These are phyloP conservation scores for Syrrhaptes paradoxus DNA, from an alignment of 2,113 vertebrate genomes.

Conservation along the genomic window DNA sequence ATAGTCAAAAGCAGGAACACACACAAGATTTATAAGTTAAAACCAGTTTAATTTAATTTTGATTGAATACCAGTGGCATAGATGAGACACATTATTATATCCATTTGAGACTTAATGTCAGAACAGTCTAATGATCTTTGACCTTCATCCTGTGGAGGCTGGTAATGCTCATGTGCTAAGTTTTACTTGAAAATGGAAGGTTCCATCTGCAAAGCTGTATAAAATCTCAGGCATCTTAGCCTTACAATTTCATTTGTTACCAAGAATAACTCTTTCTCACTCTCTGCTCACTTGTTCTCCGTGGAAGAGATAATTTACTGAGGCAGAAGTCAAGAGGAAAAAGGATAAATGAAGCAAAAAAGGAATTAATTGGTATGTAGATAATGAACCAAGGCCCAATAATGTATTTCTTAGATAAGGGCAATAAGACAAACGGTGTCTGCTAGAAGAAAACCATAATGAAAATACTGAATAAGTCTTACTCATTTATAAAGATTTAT, in stretches of 20 bases:
- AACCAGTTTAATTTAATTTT: slow-evolving; percentile 4
- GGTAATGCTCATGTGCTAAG: background rate
- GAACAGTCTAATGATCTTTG: background rate
- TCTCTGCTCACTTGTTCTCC: background rate
- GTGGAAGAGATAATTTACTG: background rate
- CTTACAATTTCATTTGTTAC: background rate
- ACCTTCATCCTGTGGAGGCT: background rate
- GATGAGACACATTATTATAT: background rate
- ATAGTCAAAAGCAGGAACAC: slow-evolving; percentile 11
- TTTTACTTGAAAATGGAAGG: background rate
- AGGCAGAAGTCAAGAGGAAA: background rate
- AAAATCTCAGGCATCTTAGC: background rate
- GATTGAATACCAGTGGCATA: background rate
- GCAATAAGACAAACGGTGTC: background rate
- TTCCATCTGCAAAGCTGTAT: background rate
- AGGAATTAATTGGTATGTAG: slow-evolving; percentile 11
- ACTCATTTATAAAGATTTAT: background rate
- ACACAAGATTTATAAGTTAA: background rate
- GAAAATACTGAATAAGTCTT: slow-evolving; percentile 21
- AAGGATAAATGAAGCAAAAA: slow-evolving; percentile 34
- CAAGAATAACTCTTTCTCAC: background rate
- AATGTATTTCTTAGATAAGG: slow-evolving; percentile 1
- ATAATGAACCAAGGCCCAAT: background rate
- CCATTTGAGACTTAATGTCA: background rate
- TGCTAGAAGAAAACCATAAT: slow-evolving; percentile 1